Evolutionary conservation across 2,113 vertebrate species (phyloP), one percentile per base, ranked within the genome.

Genomic region (Pholis gunnellus): DNA sequence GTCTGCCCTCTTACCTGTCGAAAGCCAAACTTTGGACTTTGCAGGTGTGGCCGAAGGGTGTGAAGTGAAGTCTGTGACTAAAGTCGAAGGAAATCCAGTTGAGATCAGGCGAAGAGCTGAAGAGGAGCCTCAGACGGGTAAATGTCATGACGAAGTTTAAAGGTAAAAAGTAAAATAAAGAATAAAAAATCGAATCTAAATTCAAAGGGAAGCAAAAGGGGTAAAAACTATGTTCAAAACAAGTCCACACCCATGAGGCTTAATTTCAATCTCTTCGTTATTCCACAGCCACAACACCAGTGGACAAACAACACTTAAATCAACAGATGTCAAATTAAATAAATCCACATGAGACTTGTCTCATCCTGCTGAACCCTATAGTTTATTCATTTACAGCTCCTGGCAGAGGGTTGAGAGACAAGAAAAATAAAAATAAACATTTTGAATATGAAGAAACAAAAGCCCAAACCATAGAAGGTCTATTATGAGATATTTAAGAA

Each of bases 1-100:
- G 4, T 22, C 56, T 38, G n/a, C 46, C 44, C 29, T 18, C 52
- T 63, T 64, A 82, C 80, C 81, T 88, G 76, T 5, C 69, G 0
- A 1, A 9, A 22, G 6, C 4, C 40, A 46, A 67, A 84, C 65
- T 44, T 72, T 69, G 60, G 73, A 17, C 48, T 11, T 2, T 18
- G 10, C 15, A 69, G 5, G 48, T 65, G 14, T 52, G 66, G 3
- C 25, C 17, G 14, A 6, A 75, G 38, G n/a, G 56, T 22, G 77
- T 56, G 61, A 57, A n/a, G 31, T 2, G 36, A n/a, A 34, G 17
- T 14, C 5, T 20, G 71, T 0, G 18, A 50, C 20, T 50, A 38
- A 81, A 59, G 9, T 68, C 44, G 18, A 15, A 18, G 8, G 1
- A 60, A n/a, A n/a, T 18, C 25, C 3, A 7, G 38, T 6, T 13